Conservation (phyloP, 1,140 invertebrate species). For the Grapholita molesta region DNA sequence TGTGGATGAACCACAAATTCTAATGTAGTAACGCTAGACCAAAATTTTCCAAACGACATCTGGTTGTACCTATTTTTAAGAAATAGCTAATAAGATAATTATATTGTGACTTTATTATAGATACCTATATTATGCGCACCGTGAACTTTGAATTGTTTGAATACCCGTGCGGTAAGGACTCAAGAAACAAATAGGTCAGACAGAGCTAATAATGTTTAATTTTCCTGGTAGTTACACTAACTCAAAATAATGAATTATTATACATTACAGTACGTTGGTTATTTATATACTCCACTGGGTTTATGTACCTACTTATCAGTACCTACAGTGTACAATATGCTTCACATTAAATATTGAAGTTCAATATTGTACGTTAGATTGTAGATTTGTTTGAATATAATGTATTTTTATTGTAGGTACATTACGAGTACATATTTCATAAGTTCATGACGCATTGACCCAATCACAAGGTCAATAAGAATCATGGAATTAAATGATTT, state of each 20-base stretch:
- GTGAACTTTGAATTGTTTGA: not conserved
- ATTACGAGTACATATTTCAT: no score
- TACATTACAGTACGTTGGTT: not conserved
- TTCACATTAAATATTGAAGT: no score
- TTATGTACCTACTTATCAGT: not conserved
- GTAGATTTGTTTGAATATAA: no score
- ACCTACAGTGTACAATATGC: no score
- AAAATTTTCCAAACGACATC: no score
- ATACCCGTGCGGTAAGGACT: not conserved
- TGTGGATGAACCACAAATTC: no score
- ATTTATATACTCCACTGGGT: not conserved
- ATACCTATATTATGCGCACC: not conserved
- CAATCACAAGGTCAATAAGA: no score
- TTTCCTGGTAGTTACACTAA: not conserved
- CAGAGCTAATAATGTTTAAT: not conserved
- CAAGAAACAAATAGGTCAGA: constrained; percentile 8
- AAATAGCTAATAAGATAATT: not conserved
- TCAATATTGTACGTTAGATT: no score
- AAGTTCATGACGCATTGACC: no score
- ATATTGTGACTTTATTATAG: not conserved
- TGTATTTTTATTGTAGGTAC: no score
- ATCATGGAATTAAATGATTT: no score
- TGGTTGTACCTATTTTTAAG: not conserved
- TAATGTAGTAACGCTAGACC: no score
- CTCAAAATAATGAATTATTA: constrained; percentile 8